A percentile compares a stretch with the other conserved stretches of the same genome.
phyloP scores from a whole-genome alignment of 2,888 invertebrate species.

The Dryadula phaetusa region DNA sequence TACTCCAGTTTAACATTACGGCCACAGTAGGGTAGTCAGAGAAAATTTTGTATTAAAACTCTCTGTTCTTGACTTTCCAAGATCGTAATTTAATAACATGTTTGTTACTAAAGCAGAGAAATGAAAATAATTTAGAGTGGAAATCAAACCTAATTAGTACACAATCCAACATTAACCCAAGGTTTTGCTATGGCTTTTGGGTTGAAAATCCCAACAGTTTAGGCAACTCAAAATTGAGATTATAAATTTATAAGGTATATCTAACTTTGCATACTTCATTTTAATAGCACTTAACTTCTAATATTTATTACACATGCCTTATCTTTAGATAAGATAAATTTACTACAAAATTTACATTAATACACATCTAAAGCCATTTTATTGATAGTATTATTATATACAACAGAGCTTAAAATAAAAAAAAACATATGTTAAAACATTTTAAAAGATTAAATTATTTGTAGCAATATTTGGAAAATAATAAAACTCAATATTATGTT shows the following conservation, averaged over 20 bases:
- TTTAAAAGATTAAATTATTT: background rate
- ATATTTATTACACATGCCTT: conserved; percentile 13
- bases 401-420: background rate
- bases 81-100: too few relatives aligned
- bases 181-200: too few relatives aligned
- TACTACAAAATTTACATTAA: conserved; percentile 5
- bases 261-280: background rate
- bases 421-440: background rate
- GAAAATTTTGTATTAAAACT: too few relatives aligned
- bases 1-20: too few relatives aligned
- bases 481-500: background rate
- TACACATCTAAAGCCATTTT: background rate
- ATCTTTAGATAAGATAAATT: conserved; percentile 2
- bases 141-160: too few relatives aligned
- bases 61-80: too few relatives aligned
- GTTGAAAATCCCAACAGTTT: background rate
- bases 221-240: background rate
- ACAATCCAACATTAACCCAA: too few relatives aligned
- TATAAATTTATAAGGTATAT: background rate
- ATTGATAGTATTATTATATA: background rate
- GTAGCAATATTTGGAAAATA: background rate
- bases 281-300: conserved; percentile 10
- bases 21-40: too few relatives aligned
- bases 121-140: too few relatives aligned
- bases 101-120: too few relatives aligned